Evolutionary conservation across 2,888 invertebrate genomes (phyloP).

Genomic region (Tanytarsus gracilentus): DNA sequence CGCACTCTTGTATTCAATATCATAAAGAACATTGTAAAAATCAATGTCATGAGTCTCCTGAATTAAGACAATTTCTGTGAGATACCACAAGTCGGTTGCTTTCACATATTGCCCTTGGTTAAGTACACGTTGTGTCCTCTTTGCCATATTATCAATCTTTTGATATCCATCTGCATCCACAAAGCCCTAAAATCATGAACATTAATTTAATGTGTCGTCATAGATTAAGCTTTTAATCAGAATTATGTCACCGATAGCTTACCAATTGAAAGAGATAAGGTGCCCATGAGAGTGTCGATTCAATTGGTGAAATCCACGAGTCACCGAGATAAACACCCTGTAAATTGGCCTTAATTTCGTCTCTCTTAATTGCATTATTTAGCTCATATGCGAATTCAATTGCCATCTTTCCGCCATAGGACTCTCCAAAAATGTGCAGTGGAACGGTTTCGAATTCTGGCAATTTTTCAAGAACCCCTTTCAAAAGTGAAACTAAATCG

Average conservation of each 20-base stretch:
- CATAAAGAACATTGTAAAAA: constrained; percentile 70
- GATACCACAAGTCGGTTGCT: constrained; percentile 57
- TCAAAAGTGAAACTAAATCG: constrained; percentile 67
- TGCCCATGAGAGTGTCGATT: constrained; percentile 76
- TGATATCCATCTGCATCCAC: constrained; percentile 59
- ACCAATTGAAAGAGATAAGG: constrained; percentile 65
- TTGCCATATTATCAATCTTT: constrained; percentile 50
- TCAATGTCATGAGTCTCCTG: constrained; percentile 56
- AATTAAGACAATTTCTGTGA: constrained; percentile 55
- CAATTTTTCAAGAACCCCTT: constrained; percentile 55
- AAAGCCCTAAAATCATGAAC: constrained; percentile 45
- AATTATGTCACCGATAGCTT: too few species aligned
- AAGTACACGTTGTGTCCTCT: constrained; percentile 49
- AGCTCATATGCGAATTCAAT: constrained; percentile 62
- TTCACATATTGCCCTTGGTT: constrained; percentile 48
- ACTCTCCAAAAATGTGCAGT: constrained; percentile 79
- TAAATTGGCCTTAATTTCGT: constrained; percentile 58
- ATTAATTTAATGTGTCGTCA: not conserved
- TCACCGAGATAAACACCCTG: constrained; percentile 76
- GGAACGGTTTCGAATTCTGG: constrained; percentile 64
- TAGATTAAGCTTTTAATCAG: not conserved
- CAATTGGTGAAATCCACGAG: constrained; percentile 83
- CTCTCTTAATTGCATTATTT: constrained; percentile 53
- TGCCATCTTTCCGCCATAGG: constrained; percentile 91
- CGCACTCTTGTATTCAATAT: constrained; percentile 33